Base-by-base conservation (phyloP, 1,140 invertebrate species). In the Calosoma granatense region DNA sequence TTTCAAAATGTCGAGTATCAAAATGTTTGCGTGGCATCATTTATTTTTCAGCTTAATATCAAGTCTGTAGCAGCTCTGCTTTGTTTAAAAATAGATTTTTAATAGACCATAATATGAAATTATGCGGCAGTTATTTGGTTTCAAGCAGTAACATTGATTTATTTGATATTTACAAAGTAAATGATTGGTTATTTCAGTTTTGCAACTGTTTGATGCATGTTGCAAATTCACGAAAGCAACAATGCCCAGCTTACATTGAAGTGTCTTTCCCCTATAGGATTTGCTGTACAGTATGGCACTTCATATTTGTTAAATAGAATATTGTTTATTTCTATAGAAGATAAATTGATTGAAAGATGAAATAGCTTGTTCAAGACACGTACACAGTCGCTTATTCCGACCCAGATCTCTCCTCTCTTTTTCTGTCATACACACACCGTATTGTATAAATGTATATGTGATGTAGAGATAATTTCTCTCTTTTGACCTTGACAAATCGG, bases 401-500 rank as follows among this genome's bases (percentile, higher is more conserved):
- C 41, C 41, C 41, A 47, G 6, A 47, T 9, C 17, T 47, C 14
- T 30, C 17, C 9, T 47, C 9, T 47, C 41, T 17, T 11, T 47
- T 47, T 47, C 41, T 47, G 14, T 30, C 26, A 6, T 30, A 30
- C 14, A 17, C 41, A 47, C 41, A 47, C 3, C 6, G 15, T 11
- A n/a, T n/a, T n/a, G 15, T 12, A 47, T 17, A 47, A 17, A 47
- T 9, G n/a, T 36, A 36, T n/a, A n/a, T n/a, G n/a, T n/a, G 26
- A 36, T 36, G 26, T 9, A 9, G 26, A 6, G 26, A 36, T 36
- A 36, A 6, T n/a, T n/a, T n/a, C n/a, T n/a, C n/a, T n/a, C n/a
- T n/a, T n/a, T 47, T 47, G 41, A 47, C 15, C 15, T 20, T 59
- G 22, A 22, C 11, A 23, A 36, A 59, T 53, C 55, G 60, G 47